These are phyloP conservation scores for Unio pictorum DNA, from an alignment of 2,888 invertebrate genomes.

Conservation along the genomic window DNA sequence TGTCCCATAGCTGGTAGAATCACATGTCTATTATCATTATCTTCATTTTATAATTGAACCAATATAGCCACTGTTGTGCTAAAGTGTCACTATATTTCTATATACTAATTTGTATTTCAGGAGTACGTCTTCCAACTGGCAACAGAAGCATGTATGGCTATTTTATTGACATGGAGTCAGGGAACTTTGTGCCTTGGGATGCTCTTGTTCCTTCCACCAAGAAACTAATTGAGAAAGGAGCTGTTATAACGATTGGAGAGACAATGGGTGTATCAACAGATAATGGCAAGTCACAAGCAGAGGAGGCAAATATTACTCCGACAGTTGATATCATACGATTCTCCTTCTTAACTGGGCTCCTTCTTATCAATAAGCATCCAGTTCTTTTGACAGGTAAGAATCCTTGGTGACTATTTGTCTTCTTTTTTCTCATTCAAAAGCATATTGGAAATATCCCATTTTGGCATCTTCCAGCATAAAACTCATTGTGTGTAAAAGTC, in stretches of 20 bases:
- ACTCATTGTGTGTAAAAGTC: too few relatives aligned
- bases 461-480: too few relatives aligned
- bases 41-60: too few relatives aligned
- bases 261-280: slow-evolving; percentile 58
- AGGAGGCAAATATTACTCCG: slow-evolving; percentile 65
- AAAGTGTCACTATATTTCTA: too few relatives aligned
- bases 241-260: slow-evolving; percentile 67
- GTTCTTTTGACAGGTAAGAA: slow-evolving; percentile 68
- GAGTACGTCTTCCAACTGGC: slow-evolving; percentile 69
- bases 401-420: not conserved
- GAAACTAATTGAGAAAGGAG: slow-evolving; percentile 69
- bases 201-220: slow-evolving; percentile 68
- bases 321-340: slow-evolving; percentile 71
- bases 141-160: slow-evolving; percentile 69
- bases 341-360: slow-evolving; percentile 66
- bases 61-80: too few relatives aligned
- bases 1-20: too few relatives aligned
- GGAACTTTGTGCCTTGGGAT: slow-evolving; percentile 69
- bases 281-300: slow-evolving; percentile 45
- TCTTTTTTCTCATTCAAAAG: too few relatives aligned
- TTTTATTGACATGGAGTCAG: slow-evolving; percentile 70
- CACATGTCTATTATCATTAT: too few relatives aligned
- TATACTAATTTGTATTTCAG: slow-evolving; percentile 38
- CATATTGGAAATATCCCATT: too few relatives aligned
- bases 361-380: slow-evolving; percentile 66